Evolutionary conservation across 2,888 invertebrate genomes (phyloP).

Genomic region (Pasiphila rectangulata): DNA sequence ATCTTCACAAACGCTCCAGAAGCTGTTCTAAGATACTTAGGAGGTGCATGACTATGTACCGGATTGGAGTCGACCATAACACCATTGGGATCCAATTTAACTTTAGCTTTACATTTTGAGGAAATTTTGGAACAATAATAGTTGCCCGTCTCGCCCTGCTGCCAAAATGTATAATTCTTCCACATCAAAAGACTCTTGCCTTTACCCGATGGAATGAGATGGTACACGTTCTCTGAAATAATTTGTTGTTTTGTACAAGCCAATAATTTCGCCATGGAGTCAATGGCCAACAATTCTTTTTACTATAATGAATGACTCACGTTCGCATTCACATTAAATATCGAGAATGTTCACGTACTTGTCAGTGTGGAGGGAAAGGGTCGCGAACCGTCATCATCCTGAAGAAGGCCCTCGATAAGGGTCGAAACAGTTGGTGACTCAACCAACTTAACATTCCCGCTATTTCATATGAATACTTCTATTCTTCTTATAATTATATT

Average conservation of each 20-base stretch:
- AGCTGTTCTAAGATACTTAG: conserved; percentile 27
- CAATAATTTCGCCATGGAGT: no score
- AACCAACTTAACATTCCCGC: no score
- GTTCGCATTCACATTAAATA: no score
- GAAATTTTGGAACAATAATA: conserved; percentile 3
- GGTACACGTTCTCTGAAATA: background rate
- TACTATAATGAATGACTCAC: no score
- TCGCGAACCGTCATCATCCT: no score
- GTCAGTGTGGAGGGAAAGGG: no score
- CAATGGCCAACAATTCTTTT: no score
- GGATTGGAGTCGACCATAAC: conserved; percentile 23
- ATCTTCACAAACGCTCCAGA: background rate
- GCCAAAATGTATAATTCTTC: conserved; percentile 6
- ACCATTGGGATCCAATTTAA: conserved; percentile 19
- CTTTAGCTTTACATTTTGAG: background rate
- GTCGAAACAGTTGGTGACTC: no score
- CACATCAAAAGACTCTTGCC: conserved; percentile 6
- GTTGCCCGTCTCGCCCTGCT: background rate
- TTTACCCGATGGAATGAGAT: conserved; percentile 7
- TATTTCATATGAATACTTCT: no score
- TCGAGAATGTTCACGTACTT: no score
- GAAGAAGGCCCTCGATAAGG: no score
- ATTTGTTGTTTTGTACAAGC: background rate
- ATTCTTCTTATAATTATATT: no score
- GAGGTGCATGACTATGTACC: conserved; percentile 34